Conservation (phyloP, 2,113 vertebrate species). For the Parus major region DNA sequence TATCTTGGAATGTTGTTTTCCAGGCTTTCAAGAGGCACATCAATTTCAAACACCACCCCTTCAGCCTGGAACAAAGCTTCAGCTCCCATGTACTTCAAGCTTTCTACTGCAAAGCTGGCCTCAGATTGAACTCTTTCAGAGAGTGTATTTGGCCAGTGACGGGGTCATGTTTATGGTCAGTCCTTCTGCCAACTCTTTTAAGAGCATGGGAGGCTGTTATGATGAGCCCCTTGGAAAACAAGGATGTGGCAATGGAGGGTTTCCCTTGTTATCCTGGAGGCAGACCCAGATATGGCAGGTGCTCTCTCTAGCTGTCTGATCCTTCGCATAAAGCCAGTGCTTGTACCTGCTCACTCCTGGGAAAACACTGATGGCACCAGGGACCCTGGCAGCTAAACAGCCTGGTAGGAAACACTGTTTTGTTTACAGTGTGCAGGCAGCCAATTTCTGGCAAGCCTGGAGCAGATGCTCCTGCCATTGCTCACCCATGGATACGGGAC, state of each 20-base stretch:
- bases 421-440: background rate
- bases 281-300: background rate
- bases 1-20: background rate
- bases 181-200: background rate
- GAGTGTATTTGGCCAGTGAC: background rate
- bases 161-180: background rate
- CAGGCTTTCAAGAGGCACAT: background rate
- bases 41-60: background rate
- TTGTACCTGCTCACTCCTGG: background rate
- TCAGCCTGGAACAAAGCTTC: background rate
- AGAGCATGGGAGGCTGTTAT: background rate
- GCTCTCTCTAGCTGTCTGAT: background rate
- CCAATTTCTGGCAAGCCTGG: background rate
- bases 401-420: background rate
- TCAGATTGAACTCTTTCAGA: background rate
- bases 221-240: background rate
- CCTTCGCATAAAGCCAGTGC: background rate
- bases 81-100: background rate
- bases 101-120: background rate
- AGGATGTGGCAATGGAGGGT: background rate
- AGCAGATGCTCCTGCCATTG: background rate
- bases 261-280: background rate
- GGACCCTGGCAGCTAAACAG: background rate
- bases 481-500: fast-evolving
- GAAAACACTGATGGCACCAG: background rate